These are phyloP conservation scores for Pseudochirops corinnae DNA, from an alignment of 2,797 vertebrate species.

Conservation along the genomic window DNA sequence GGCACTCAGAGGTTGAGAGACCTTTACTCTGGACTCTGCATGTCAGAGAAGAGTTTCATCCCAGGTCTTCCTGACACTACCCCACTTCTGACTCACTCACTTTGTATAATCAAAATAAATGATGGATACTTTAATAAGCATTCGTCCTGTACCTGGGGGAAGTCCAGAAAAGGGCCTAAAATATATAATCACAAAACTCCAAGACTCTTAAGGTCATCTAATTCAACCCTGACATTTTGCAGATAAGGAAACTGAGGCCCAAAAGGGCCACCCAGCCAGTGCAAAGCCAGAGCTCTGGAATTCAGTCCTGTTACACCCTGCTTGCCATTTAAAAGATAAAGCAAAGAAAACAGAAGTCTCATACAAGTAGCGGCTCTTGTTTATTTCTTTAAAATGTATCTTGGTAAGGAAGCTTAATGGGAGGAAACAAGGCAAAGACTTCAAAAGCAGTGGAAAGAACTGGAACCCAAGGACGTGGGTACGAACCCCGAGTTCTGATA, in stretches of 20 bases:
- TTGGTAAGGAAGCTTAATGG: not conserved
- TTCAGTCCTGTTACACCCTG: not conserved
- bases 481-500: not conserved
- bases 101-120: not conserved
- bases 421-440: not conserved
- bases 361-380: not conserved
- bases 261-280: not conserved
- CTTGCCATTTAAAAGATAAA: not conserved
- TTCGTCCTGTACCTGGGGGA: not conserved
- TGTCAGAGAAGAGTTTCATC: not conserved
- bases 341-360: not conserved
- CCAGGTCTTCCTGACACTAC: not conserved
- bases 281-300: not conserved
- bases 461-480: not conserved
- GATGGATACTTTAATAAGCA: not conserved
- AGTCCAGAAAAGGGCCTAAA: not conserved
- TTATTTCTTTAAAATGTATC: not conserved
- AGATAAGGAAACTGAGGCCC: not conserved
- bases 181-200: not conserved
- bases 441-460: not conserved
- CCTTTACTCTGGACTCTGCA: not conserved
- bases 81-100: not conserved
- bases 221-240: not conserved
- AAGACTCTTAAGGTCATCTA: not conserved
- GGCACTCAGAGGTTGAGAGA: not conserved